phyloP scores from a whole-genome alignment of 2,888 invertebrate genomes.

The Neria commutata region DNA sequence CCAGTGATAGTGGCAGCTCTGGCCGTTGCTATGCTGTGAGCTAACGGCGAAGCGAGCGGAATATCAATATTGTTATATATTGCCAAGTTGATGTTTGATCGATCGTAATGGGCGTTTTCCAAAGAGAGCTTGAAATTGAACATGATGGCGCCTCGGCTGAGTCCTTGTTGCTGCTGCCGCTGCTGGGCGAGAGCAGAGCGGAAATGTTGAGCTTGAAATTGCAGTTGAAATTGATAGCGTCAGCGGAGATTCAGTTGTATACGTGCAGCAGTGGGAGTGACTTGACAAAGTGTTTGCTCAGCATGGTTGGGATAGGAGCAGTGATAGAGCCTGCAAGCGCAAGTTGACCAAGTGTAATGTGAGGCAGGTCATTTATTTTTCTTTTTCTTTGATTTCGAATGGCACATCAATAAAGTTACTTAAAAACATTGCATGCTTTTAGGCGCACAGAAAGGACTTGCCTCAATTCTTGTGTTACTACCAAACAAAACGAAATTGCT shows the following conservation, averaged over 20 bases:
- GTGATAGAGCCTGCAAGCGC: no score
- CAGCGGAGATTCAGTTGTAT: background rate
- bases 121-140: constrained; percentile 1
- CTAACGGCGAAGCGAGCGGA: constrained; percentile 18
- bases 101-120: constrained; percentile 18
- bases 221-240: constrained; percentile 13
- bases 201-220: background rate
- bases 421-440: no score
- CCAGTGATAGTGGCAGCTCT: background rate
- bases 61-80: constrained; percentile 47
- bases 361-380: no score
- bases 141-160: background rate
- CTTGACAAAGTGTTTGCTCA: no score
- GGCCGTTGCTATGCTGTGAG: background rate
- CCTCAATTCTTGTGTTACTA: no score
- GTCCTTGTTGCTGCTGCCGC: background rate
- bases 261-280: constrained; percentile 7
- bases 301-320: no score
- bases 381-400: no score
- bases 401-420: no score
- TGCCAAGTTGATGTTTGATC: constrained; percentile 23
- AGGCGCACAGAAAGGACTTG: no score
- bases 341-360: no score
- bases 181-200: background rate
- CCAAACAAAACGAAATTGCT: no score